Conservation (phyloP, 35 echinoderm and acorn worm genomes). For the Amphiura filiformis region DNA sequence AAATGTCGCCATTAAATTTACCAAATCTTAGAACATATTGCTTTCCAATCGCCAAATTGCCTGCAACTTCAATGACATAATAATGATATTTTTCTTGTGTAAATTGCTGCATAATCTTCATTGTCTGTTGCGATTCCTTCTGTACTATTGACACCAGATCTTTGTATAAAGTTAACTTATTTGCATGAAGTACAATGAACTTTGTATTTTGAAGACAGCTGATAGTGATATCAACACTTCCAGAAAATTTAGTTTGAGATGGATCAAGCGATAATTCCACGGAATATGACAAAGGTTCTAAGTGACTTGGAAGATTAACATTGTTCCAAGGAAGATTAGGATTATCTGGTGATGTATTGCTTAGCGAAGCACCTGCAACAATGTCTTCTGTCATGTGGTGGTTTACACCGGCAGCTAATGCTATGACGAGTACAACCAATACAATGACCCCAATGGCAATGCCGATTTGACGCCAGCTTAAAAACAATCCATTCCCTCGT, state of each 20-base stretch:
- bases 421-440: neutral
- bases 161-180: neutral
- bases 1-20: neutral
- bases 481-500: neutral
- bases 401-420: neutral
- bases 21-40: neutral
- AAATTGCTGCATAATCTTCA: neutral
- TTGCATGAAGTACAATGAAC: neutral
- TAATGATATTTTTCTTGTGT: neutral
- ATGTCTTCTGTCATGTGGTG: neutral
- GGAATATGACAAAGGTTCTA: neutral
- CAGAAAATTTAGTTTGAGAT: neutral
- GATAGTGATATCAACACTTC: neutral
- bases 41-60: neutral
- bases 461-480: neutral
- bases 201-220: neutral
- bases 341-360: neutral
- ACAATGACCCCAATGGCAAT: neutral
- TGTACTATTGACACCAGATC: neutral
- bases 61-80: neutral
- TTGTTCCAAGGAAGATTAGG: neutral
- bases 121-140: neutral
- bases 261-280: neutral
- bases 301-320: neutral
- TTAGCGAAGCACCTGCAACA: neutral